phyloP scores from a whole-genome alignment of 1,140 invertebrate species.

The Venturia canescens region DNA sequence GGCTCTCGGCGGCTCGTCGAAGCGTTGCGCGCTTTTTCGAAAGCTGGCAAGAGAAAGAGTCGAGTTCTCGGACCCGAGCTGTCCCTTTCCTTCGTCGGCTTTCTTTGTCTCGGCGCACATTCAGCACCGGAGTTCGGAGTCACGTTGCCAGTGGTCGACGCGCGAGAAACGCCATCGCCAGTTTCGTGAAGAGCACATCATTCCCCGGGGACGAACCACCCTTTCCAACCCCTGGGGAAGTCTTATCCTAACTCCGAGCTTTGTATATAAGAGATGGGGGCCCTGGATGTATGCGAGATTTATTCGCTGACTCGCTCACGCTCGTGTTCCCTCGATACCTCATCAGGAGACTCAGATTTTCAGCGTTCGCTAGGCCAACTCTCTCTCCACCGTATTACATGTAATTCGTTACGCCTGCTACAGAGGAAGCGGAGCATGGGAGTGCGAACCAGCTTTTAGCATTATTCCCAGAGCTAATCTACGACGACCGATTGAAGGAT shows the following conservation, averaged over 20 bases:
- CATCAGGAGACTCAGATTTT: neutral
- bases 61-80: neutral
- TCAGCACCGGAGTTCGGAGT: neutral
- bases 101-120: neutral
- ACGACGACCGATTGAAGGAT: neutral
- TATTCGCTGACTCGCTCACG: neutral
- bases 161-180: slow-evolving; percentile 60
- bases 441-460: neutral
- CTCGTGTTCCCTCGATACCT: slow-evolving; percentile 4
- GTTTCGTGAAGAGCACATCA: slow-evolving; percentile 63
- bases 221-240: slow-evolving; percentile 53
- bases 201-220: slow-evolving; percentile 52
- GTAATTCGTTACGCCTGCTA: no score
- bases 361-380: neutral
- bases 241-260: slow-evolving; percentile 62
- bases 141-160: slow-evolving; percentile 31
- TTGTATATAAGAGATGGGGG: slow-evolving; percentile 53
- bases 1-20: slow-evolving; percentile 5
- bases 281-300: neutral
- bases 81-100: neutral
- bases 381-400: neutral
- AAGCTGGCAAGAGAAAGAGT: slow-evolving; percentile 29
- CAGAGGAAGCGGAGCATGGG: neutral
- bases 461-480: slow-evolving; percentile 17
- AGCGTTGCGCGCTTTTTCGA: neutral